phyloP scores from a whole-genome alignment of 2,888 invertebrate species.

The Agrilus cyanescens region DNA sequence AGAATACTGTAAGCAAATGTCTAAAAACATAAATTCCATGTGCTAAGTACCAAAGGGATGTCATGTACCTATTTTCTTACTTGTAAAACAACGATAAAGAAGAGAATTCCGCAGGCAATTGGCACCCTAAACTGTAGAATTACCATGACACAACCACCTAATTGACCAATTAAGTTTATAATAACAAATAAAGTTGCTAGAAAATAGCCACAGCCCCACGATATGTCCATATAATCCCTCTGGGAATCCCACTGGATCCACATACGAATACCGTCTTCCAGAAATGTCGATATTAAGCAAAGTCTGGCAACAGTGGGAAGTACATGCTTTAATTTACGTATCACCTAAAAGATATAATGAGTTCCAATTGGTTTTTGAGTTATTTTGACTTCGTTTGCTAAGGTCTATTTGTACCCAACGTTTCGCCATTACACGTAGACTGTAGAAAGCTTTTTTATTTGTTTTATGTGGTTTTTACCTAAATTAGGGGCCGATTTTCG shows the following conservation, averaged over 20 bases:
- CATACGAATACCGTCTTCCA: slow-evolving; percentile 98
- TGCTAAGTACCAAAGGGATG: neutral
- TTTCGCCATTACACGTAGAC: no score
- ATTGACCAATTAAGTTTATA: slow-evolving; percentile 88
- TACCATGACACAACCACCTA: slow-evolving; percentile 95
- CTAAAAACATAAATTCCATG: slow-evolving; percentile 38
- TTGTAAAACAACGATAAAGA: slow-evolving; percentile 93
- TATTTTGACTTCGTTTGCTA: neutral
- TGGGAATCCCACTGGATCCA: slow-evolving; percentile 98
- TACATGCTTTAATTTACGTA: slow-evolving; percentile 82
- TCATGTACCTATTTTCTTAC: slow-evolving; percentile 46
- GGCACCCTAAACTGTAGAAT: slow-evolving; percentile 83
- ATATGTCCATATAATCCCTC: slow-evolving; percentile 93
- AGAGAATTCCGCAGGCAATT: slow-evolving; percentile 82
- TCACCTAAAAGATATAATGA: slow-evolving; percentile 50
- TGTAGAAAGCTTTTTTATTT: no score
- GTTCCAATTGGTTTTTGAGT: neutral
- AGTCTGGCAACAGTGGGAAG: slow-evolving; percentile 91
- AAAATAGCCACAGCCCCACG: slow-evolving; percentile 93
- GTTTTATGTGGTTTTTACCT: no score
- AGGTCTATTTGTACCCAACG: no score
- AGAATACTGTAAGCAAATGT: slow-evolving; percentile 93
- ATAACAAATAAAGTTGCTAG: slow-evolving; percentile 91
- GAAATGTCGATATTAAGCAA: slow-evolving; percentile 95
- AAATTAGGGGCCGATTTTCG: no score